Evolutionary conservation across 2,888 invertebrate species (phyloP).

Genomic region (Deroplatys truncata): DNA sequence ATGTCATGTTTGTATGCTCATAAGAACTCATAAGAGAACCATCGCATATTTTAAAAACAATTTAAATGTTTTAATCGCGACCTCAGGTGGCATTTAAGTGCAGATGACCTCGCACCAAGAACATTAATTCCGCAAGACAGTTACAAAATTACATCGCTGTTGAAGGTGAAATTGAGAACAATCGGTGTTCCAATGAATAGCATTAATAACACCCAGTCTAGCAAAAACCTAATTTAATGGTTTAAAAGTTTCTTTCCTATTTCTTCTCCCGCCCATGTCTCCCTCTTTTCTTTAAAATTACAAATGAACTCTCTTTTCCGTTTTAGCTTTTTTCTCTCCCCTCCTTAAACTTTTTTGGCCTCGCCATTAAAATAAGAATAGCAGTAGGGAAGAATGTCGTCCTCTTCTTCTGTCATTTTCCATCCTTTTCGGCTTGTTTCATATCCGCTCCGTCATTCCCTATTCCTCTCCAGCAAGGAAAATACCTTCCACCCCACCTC

Average conservation of each 20-base stretch:
- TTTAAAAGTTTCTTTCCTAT: constrained; percentile 11
- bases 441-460: constrained; percentile 2
- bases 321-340: neutral
- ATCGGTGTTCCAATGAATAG: neutral
- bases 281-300: constrained; percentile 13
- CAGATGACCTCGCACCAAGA: neutral
- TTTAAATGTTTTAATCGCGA: neutral
- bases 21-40: too few species aligned
- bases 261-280: neutral
- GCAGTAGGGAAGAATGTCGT: neutral
- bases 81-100: neutral
- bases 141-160: neutral
- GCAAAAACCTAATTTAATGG: constrained; percentile 17
- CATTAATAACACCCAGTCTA: constrained; percentile 6
- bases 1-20: too few species aligned
- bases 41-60: too few species aligned
- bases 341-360: neutral
- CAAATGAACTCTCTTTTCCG: constrained; percentile 19
- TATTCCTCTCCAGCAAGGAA: neutral
- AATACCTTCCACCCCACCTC: neutral
- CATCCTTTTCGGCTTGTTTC: neutral
- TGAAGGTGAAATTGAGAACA: neutral
- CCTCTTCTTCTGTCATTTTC: neutral
- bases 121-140: neutral
- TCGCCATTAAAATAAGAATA: constrained; percentile 13